Percentiles rank a stretch among this genome's conserved stretches.
These are phyloP conservation scores for Rhinolophus sinicus DNA, from an alignment of 2,113 vertebrate species.

Conservation along the genomic window DNA sequence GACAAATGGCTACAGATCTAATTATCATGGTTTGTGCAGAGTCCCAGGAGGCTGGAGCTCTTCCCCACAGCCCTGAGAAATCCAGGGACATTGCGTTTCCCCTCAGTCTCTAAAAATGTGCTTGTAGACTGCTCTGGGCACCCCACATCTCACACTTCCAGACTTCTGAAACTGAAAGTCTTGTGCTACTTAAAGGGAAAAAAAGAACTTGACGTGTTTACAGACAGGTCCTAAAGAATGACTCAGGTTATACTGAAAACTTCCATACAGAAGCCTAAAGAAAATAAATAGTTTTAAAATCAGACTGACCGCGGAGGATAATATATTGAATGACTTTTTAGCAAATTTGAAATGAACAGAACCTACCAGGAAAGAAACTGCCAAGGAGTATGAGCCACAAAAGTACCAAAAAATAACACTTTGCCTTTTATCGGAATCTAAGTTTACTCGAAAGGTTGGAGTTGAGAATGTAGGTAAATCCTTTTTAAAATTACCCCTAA, in stretches of 20 bases:
- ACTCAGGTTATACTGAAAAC: background rate
- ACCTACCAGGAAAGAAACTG: background rate
- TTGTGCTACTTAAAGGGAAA: background rate
- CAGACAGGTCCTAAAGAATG: background rate
- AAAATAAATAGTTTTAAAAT: background rate
- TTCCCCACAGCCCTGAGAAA: background rate
- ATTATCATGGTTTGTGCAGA: background rate
- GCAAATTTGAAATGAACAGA: background rate
- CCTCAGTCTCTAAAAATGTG: background rate
- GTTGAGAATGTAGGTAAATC: background rate
- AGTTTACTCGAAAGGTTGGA: background rate
- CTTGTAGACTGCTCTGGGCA: background rate
- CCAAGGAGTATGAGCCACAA: background rate
- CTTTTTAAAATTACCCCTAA: background rate
- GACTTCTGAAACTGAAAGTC: background rate
- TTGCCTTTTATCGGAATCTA: background rate
- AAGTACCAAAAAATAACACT: background rate
- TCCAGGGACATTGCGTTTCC: background rate
- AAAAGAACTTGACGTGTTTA: background rate
- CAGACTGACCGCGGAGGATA: background rate
- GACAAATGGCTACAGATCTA: background rate
- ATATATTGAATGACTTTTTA: background rate
- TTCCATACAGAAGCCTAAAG: background rate
- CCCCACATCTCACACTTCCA: background rate
- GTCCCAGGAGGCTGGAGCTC: background rate